phyloP scores from a whole-genome alignment of 2,113 vertebrate species.

The Eurypyga helias region DNA sequence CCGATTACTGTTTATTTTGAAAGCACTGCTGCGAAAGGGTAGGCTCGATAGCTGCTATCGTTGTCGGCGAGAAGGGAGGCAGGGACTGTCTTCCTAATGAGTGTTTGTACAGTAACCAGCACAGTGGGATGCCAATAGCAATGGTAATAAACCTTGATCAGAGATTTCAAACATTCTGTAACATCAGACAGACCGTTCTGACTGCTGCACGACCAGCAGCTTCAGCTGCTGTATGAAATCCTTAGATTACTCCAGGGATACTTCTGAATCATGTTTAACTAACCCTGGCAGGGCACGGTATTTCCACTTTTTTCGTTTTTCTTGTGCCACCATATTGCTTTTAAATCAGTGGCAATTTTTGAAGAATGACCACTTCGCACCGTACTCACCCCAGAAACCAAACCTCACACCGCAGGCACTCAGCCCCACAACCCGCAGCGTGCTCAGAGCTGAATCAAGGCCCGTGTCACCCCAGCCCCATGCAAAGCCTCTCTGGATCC shows the following conservation, averaged over 20 bases:
- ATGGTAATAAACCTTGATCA: conserved; percentile 30
- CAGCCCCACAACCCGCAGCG: background rate
- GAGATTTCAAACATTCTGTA: conserved; percentile 14
- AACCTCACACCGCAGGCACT: fast-evolving
- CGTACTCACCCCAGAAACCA: fast-evolving
- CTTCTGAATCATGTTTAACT: background rate
- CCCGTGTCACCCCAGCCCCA: fast-evolving
- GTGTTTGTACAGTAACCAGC: conserved; percentile 7
- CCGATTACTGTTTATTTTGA: background rate
- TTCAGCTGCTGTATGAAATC: background rate
- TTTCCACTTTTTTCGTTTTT: background rate
- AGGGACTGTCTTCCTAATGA: background rate
- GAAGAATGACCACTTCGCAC: background rate
- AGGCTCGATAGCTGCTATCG: background rate
- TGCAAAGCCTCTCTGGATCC: background rate
- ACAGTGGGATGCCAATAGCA: background rate
- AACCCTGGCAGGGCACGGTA: background rate
- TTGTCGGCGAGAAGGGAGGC: background rate
- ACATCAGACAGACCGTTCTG: background rate
- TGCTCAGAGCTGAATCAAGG: background rate
- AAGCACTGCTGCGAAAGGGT: background rate
- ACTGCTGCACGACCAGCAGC: background rate
- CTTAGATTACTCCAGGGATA: background rate
- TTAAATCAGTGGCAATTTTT: background rate
- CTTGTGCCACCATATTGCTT: background rate